Evolutionary conservation across 2,113 vertebrate genomes (phyloP), one percentile per base, ranked within the genome.

Genomic region (Pithys albifrons): DNA sequence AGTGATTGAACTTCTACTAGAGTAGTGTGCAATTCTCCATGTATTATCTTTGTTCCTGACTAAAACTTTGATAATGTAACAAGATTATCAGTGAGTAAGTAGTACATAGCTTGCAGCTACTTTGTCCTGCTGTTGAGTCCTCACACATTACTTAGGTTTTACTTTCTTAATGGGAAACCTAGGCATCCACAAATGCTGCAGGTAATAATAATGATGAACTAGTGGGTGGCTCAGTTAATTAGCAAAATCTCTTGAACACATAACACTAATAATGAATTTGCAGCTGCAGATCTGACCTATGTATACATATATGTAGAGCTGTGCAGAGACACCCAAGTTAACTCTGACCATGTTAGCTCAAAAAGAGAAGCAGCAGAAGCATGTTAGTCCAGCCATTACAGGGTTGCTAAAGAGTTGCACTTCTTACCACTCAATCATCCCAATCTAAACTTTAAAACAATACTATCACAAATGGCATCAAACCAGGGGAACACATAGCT

Each of bases 81-180:
- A 41, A 43, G 66, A 79, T 27, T 81, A 88, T 85, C 62, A 76
- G 31, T 31, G 67, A 85, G 78, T 62, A 88, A 89, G n/a, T 43
- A 33, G 17, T 69, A 25, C 45, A 11, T 65, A 65, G 45, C 84
- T 82, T 52, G 25, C 84, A 82, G 73, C 66, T 92, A 18, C 70
- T 88, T 85, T 79, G 81, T 75, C 54, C 61, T 91, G 35, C 80
- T 49, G 12, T 41, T 37, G 59, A 35, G 70, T 58, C 57, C 19
- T 23, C 52, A 52, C 54, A 89, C 81, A 79, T 69, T 94, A 89
- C 87, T 95, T 75, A 72, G 35, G 28, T 87, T 89, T 94, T 75
- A 54, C 19, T 74, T 54, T 91, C 77, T 67, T 82, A 61, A 85
- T 87, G 70, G 57, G 45, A 95, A 82, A 65, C 19, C 19, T 51